Evolutionary conservation across 2,113 vertebrate genomes (phyloP), one percentile per base, ranked within the genome.

Genomic region (Heterotis niloticus): DNA sequence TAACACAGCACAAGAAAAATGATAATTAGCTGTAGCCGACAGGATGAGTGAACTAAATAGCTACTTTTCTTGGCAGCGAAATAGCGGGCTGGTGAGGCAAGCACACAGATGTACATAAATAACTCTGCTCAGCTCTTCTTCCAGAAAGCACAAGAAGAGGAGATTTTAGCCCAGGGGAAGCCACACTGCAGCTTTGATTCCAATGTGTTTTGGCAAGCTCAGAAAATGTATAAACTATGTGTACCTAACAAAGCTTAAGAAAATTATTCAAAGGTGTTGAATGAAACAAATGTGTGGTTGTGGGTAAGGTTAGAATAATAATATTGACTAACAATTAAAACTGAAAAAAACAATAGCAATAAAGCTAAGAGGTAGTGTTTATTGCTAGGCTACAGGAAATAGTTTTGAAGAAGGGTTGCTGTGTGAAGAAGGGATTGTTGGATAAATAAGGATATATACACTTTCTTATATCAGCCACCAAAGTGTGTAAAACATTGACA

Each of bases 1-100:
- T 57, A 74, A 51, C 3, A 74, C 71, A 59, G 13, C 74, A 64
- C 1, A 29, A 34, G 28, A 75, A 44, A 75, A 75, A 62, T 75
- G 28, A 64, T 62, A 60, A 62, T 64, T 75, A 75, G 28, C 18
- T 64, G 57, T 75, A 75, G 26, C 24, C 18, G 10, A 62, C 57
- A 75, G 59, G 28, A 75, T 75, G 59, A 64, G 57, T 75, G 34
- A 75, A 59, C 28, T 64, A 64, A 75, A 75, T 60, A 28, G 59
- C 16, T 64, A 64, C 28, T 60, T 75, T 75, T 75, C 74, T 62
- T 75, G 74, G 74, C 59, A 62, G 73, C 28, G 18, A 64, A 75
- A 75, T 75, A 57, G 62, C 56, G 24, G 74, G 9, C 59, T n/a
- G 57, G 59, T 57, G 59, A 62, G 34, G 24, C 20, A 44, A 75